These are phyloP conservation scores for Hypsibius dujardini DNA, from an alignment of 1,140 invertebrate species.

Conservation along the genomic window DNA sequence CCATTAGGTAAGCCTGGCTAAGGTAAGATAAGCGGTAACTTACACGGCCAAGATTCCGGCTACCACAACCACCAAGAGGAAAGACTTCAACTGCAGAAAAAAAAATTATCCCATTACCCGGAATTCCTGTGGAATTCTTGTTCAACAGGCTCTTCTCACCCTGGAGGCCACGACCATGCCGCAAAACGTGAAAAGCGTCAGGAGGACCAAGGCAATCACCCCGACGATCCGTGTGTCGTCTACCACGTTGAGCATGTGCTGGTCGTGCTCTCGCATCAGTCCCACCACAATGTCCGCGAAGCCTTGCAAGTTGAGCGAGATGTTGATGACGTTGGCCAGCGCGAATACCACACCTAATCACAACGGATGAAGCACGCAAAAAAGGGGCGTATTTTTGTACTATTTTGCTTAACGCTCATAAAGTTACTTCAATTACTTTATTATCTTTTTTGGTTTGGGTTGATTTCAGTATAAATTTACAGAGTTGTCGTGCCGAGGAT, in stretches of 20 bases:
- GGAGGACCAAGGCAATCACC: slow-evolving; percentile 48
- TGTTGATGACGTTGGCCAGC: slow-evolving; percentile 84
- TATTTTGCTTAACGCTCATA: too few relatives aligned
- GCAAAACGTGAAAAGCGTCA: slow-evolving; percentile 66
- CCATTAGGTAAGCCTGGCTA: too few relatives aligned
- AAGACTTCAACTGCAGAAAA: slow-evolving; percentile 63
- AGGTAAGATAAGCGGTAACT: too few relatives aligned
- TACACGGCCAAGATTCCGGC: slow-evolving; percentile 46
- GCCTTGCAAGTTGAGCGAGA: slow-evolving; percentile 93
- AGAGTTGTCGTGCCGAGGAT: too few relatives aligned
- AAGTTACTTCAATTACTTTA: too few relatives aligned
- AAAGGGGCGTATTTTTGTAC: too few relatives aligned
- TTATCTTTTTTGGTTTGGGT: too few relatives aligned
- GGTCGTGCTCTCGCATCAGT: slow-evolving; percentile 25
- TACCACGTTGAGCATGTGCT: slow-evolving; percentile 18
- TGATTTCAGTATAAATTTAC: too few relatives aligned
- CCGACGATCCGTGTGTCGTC: slow-evolving; percentile 61
- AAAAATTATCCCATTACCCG: too few relatives aligned
- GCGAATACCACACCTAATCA: slow-evolving; percentile 93
- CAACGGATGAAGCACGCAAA: too few relatives aligned
- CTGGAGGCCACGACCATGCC: slow-evolving; percentile 48
- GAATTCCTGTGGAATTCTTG: slow-evolving; percentile 19
- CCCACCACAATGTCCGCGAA: slow-evolving; percentile 72
- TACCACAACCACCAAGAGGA: slow-evolving; percentile 64
- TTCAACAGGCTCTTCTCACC: slow-evolving; percentile 25